phyloP scores from a whole-genome alignment of 2,113 vertebrate species.

The Silurus glanis region DNA sequence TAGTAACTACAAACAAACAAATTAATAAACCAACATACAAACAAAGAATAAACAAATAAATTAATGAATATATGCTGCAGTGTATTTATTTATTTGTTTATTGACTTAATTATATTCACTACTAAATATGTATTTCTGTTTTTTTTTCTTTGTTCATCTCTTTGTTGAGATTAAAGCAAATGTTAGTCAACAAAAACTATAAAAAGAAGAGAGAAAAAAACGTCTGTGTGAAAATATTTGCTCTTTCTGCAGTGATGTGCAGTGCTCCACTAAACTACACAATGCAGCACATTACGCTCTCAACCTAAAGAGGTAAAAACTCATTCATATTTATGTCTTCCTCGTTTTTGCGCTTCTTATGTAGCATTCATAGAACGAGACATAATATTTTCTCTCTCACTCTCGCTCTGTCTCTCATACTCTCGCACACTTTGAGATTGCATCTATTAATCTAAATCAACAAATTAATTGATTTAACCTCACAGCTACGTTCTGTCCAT shows the following conservation, averaged over 20 bases:
- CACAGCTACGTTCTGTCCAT: slow-evolving; percentile 31
- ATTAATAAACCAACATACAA: too few species aligned
- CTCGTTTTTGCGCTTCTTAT: background rate
- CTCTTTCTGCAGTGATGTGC: background rate
- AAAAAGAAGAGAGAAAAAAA: background rate
- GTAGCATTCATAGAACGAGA: background rate
- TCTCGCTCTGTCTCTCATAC: background rate
- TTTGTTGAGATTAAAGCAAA: background rate
- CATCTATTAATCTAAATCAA: slow-evolving; percentile 42
- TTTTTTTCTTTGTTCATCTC: background rate
- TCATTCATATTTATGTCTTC: slow-evolving; percentile 21
- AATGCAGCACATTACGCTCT: background rate
- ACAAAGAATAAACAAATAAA: too few species aligned
- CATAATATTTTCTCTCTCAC: background rate
- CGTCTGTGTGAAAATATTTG: background rate
- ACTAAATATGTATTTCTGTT: too few species aligned
- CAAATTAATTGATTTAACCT: slow-evolving; percentile 37
- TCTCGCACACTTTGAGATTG: slow-evolving; percentile 27
- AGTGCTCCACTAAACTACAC: background rate
- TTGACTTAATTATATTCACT: background rate
- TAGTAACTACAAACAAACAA: too few species aligned
- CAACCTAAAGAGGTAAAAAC: background rate
- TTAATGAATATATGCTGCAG: background rate
- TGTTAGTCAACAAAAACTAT: background rate
- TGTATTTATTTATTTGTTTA: background rate